Evolutionary conservation across 2,797 vertebrate genomes (phyloP).

Genomic region (Tarsius wallacei): DNA sequence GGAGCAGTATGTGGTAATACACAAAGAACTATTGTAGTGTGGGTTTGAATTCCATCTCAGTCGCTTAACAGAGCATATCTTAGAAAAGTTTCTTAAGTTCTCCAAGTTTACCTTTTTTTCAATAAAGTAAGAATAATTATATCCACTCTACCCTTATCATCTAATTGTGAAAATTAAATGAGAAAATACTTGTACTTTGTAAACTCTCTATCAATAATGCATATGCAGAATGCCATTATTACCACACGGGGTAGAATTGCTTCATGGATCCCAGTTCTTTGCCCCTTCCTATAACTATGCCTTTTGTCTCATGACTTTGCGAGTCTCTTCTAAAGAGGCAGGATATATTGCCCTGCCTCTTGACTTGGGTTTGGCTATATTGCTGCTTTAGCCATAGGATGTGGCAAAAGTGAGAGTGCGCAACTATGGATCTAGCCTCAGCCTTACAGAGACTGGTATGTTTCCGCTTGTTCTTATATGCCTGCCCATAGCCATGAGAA

Average conservation of each 20-base stretch:
- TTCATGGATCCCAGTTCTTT: neutral
- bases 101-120: neutral
- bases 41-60: neutral
- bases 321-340: neutral
- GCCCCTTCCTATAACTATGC: neutral
- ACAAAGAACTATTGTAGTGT: neutral
- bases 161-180: neutral
- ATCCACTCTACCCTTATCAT: neutral
- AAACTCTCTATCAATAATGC: neutral
- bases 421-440: neutral
- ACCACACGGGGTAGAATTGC: neutral
- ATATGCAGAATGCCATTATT: neutral
- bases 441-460: neutral
- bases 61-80: neutral
- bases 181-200: conserved; percentile 20
- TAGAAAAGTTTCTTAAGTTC: neutral
- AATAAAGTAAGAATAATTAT: neutral
- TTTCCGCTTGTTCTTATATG: neutral
- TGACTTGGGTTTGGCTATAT: neutral
- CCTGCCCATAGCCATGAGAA: neutral
- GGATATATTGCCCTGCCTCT: neutral
- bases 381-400: neutral
- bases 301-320: neutral
- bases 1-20: neutral
- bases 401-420: neutral